Evolutionary conservation across 2,888 invertebrate species (phyloP).

Genomic region (Oxyteleia sp.): DNA sequence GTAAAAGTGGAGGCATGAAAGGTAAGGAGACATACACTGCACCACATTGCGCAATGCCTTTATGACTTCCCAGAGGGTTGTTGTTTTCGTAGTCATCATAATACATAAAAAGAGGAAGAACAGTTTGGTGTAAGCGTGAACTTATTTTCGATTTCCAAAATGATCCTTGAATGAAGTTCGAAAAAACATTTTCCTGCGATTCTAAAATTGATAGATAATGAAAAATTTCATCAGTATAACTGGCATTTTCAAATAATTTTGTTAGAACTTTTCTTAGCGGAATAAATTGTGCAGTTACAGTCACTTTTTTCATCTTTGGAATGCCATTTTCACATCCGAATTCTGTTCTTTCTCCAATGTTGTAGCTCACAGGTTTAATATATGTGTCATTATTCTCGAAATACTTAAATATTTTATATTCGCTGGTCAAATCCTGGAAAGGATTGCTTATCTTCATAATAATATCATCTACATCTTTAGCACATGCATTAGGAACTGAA

Average conservation of each 20-base stretch:
- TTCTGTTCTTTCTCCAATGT: background rate
- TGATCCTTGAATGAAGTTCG: slow-evolving; percentile 42
- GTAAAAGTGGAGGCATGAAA: slow-evolving; percentile 42
- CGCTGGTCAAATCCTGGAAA: slow-evolving; percentile 3
- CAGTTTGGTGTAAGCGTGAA: background rate
- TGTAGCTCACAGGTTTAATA: background rate
- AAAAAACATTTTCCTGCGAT: slow-evolving; percentile 1
- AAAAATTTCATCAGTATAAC: slow-evolving; percentile 12
- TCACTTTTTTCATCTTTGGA: slow-evolving; percentile 6
- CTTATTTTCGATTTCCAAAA: slow-evolving; percentile 32
- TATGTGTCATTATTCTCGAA: slow-evolving; percentile 13
- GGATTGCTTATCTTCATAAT: background rate
- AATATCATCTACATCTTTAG: background rate
- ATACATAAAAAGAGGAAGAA: slow-evolving; percentile 70
- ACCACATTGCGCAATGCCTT: slow-evolving; percentile 71
- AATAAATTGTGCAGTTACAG: slow-evolving; percentile 45
- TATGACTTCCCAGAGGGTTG: slow-evolving; percentile 72
- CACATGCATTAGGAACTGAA: background rate
- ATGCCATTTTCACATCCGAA: background rate
- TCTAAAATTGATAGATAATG: slow-evolving; percentile 5
- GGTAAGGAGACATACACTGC: slow-evolving; percentile 65
- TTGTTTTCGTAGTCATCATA: slow-evolving; percentile 76
- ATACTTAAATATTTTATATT: slow-evolving; percentile 18
- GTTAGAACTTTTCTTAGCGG: slow-evolving; percentile 31
- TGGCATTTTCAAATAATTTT: slow-evolving; percentile 8